Evolutionary conservation across 2,888 invertebrate genomes (phyloP), one percentile per base, ranked within the genome.

Genomic region (Leucoma salicis): DNA sequence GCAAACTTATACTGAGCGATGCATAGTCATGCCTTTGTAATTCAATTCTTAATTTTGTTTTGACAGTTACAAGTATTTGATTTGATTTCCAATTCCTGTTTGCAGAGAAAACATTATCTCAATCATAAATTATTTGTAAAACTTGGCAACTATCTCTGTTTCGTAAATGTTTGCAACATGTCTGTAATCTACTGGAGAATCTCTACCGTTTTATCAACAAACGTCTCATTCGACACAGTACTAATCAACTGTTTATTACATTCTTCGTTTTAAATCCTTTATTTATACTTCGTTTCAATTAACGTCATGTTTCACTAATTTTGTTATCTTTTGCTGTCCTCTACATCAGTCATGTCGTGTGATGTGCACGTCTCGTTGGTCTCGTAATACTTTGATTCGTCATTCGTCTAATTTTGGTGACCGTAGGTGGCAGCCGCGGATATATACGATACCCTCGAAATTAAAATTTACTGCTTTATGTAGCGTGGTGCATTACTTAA

Each of bases 341-440:
- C 35, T 44, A 31, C 29, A 27, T 27, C 27, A 11, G 11, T 2
- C 7, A 27, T n/a, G 10, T 31, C 18, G n/a, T 45, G 43, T 43
- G 35, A 47, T 7, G 24, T 31, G 14, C 14, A 41, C 27, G 36
- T 49, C 33, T 43, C 32, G 13, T 21, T 35, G 24, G 25, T 41
- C 25, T 46, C 13, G 33, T 46, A 46, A 46, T 29, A 46, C 40
- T 42, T 42, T 39, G 43, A 70, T 75, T 73, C 64, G 69, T 79
- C 78, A 78, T 70, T 57, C 58, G 49, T 70, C 69, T 80, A 76
- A 76, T 76, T 81, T 57, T 35, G 73, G 68, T 54, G 72, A 48
- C 62, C 53, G 82, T 81, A 77, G 79, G 82, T 76, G 82, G 77
- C 57, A 46, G 42, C 43, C 29, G 35, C 25, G 31, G 38, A 43